These are phyloP conservation scores for Mellilla xanthometata DNA, from an alignment of 2,888 invertebrate species.

Conservation along the genomic window DNA sequence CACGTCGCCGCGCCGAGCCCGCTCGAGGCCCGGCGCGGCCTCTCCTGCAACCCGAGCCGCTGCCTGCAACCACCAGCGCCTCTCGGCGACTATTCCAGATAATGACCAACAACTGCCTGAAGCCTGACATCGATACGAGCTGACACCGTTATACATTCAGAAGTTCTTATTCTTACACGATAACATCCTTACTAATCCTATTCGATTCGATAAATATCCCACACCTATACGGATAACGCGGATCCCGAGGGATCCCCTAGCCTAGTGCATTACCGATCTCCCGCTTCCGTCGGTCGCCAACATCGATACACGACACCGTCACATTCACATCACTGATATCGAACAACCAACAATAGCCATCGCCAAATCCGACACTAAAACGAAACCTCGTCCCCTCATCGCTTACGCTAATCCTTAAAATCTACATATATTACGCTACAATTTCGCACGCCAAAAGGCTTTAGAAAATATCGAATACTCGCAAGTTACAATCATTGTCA, in stretches of 20 bases:
- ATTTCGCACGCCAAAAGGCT: constrained; percentile 68
- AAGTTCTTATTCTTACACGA: constrained; percentile 72
- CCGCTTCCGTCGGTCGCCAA: constrained; percentile 46
- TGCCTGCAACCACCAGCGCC: constrained; percentile 53
- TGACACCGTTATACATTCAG: constrained; percentile 69
- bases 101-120: constrained; percentile 72
- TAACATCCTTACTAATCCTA: constrained; percentile 67
- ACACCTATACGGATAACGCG: constrained; percentile 71
- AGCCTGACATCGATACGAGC: constrained; percentile 66
- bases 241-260: constrained; percentile 64
- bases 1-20: constrained; percentile 56
- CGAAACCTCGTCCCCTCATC: constrained; percentile 73
- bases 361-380: constrained; percentile 59
- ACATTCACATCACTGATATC: constrained; percentile 67
- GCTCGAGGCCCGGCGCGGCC: constrained; percentile 38
- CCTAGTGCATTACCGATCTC: constrained; percentile 50
- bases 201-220: constrained; percentile 76
- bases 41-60: constrained; percentile 51
- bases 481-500: constrained; percentile 45
- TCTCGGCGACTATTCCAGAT: constrained; percentile 55
- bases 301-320: constrained; percentile 60
- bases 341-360: constrained; percentile 73
- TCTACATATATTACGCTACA: constrained; percentile 67
- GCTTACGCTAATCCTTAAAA: constrained; percentile 57
- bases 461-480: constrained; percentile 59